Conservation (phyloP, 2,113 vertebrate genomes). For the Bombycilla garrulus region DNA sequence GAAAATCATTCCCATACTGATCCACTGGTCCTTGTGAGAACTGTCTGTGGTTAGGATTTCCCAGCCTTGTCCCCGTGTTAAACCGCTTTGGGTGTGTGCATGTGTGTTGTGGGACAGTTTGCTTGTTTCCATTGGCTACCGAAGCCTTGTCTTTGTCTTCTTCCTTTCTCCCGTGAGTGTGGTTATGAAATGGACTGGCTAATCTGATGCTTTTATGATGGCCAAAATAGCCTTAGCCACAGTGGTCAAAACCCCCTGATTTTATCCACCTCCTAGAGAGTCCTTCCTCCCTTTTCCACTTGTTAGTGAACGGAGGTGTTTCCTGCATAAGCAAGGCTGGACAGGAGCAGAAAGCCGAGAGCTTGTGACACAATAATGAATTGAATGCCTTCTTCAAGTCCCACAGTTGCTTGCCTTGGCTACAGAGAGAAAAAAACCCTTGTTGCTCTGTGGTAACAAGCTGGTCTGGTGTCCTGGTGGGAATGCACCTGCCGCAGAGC, state of each 20-base stretch:
- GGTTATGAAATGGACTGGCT: background rate
- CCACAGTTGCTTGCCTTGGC: background rate
- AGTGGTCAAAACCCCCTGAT: background rate
- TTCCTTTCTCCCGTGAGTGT: background rate
- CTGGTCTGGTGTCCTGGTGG: background rate
- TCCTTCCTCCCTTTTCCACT: background rate
- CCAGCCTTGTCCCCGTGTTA: background rate
- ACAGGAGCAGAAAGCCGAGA: background rate
- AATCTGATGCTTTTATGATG: background rate
- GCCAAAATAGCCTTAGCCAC: background rate
- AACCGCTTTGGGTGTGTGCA: background rate
- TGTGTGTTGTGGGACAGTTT: background rate
- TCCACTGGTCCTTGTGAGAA: background rate
- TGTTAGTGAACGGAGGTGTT: fast-evolving
- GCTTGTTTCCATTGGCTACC: background rate
- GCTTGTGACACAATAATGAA: background rate
- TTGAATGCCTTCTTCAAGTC: background rate
- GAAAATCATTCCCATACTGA: background rate
- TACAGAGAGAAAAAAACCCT: background rate
- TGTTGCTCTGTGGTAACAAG: background rate
- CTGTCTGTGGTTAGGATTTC: background rate
- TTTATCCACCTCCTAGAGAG: background rate
- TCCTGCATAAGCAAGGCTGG: background rate
- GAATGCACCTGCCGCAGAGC: background rate
- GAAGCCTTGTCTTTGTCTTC: background rate